Conservation (phyloP, 2,113 vertebrate genomes). For the Polypterus senegalus region DNA sequence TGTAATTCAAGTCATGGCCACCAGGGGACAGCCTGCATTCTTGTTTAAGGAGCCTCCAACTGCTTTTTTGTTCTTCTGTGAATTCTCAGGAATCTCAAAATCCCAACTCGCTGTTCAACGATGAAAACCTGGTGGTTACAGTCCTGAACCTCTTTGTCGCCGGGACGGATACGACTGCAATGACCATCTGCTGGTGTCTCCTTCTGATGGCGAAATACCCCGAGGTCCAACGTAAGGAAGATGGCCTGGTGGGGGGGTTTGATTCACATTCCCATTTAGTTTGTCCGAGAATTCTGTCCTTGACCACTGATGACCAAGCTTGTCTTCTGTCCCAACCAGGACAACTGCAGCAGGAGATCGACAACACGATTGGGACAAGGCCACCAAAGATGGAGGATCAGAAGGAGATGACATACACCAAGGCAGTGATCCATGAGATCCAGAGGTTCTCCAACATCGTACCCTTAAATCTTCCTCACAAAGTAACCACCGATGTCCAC, state of each 20-base stretch:
- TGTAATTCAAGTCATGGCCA: too few relatives aligned
- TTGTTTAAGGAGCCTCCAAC: too few relatives aligned
- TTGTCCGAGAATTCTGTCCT: conserved; percentile 3
- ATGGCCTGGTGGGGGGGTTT: neutral
- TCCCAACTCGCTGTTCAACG: conserved; percentile 21
- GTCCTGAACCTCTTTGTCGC: conserved; percentile 38
- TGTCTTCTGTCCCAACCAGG: conserved; percentile 20
- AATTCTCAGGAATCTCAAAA: conserved; percentile 17
- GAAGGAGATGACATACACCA: conserved; percentile 34
- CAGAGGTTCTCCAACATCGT: conserved; percentile 39
- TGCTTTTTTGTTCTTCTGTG: too few relatives aligned
- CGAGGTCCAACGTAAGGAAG: conserved; percentile 46
- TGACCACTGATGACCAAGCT: neutral
- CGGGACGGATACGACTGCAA: conserved; percentile 40
- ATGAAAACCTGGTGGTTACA: conserved; percentile 28
- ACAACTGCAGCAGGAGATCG: conserved; percentile 42
- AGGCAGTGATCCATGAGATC: conserved; percentile 48
- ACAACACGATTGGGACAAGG: conserved; percentile 29
- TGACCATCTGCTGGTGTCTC: conserved; percentile 37
- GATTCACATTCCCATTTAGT: neutral
- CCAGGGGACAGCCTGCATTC: too few relatives aligned
- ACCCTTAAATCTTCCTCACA: conserved; percentile 29
- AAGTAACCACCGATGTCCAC: conserved; percentile 26
- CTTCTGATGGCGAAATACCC: conserved; percentile 49
- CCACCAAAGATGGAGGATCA: conserved; percentile 31